Conservation (phyloP, 2,888 invertebrate genomes). For the Stenurella melanura region DNA sequence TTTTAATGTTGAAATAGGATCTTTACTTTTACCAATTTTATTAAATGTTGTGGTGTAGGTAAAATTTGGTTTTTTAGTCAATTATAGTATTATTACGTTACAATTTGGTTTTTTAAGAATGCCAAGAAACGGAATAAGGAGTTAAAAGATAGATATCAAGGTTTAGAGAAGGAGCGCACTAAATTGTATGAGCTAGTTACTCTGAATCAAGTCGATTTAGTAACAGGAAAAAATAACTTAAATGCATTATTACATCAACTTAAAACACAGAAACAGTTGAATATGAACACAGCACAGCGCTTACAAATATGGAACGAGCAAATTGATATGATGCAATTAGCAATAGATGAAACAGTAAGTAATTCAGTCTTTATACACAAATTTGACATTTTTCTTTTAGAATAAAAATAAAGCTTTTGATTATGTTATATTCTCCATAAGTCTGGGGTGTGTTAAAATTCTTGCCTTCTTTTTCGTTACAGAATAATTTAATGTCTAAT, state of each 20-base stretch:
- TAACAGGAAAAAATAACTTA: constrained; percentile 53
- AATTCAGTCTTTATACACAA: not conserved
- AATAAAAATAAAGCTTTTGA: not conserved
- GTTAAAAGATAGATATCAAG: constrained; percentile 45
- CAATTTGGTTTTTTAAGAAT: constrained; percentile 28
- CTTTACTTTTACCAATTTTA: too few relatives aligned
- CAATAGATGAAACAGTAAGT: constrained; percentile 34
- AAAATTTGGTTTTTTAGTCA: too few relatives aligned
- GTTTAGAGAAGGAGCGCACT: constrained; percentile 48
- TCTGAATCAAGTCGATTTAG: constrained; percentile 50
- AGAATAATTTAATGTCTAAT: constrained; percentile 44
- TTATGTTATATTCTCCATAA: not conserved
- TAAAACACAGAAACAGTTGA: constrained; percentile 48
- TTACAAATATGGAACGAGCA: constrained; percentile 54
- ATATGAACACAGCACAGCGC: constrained; percentile 46
- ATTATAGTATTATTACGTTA: not conserved
- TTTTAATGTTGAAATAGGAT: too few relatives aligned
- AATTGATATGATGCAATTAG: constrained; percentile 44
- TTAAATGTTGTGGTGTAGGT: too few relatives aligned
- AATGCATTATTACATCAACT: constrained; percentile 50
- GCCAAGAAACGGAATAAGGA: constrained; percentile 45
- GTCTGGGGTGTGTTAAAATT: too few relatives aligned
- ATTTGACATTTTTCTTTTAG: not conserved
- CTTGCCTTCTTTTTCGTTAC: constrained; percentile 10
- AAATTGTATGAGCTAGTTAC: constrained; percentile 48